Evolutionary conservation across 2,888 invertebrate genomes (phyloP).

Genomic region (Aspidapion aeneum): DNA sequence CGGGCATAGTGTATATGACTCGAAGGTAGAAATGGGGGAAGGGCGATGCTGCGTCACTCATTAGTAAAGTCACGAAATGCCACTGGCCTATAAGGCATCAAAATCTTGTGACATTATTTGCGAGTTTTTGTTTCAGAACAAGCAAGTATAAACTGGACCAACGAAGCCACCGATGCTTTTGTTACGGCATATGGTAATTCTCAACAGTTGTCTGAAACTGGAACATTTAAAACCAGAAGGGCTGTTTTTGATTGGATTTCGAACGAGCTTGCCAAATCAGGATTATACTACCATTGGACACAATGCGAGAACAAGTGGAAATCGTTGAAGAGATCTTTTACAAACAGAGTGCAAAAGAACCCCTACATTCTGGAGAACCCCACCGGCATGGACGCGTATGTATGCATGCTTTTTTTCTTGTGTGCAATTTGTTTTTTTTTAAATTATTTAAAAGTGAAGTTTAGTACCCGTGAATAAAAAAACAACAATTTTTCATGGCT

Average conservation of each 20-base stretch:
- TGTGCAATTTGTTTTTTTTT: no score
- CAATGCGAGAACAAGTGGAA: constrained; percentile 24
- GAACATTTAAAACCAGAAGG: constrained; percentile 13
- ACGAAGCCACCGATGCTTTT: constrained; percentile 8
- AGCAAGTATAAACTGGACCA: constrained; percentile 14
- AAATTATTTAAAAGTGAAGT: no score
- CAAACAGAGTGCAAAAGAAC: neutral
- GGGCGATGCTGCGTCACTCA: no score
- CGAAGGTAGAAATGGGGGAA: no score
- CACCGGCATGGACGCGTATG: neutral
- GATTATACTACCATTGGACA: constrained; percentile 7
- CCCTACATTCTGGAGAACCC: neutral
- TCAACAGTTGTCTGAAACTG: constrained; percentile 1
- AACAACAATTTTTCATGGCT: no score
- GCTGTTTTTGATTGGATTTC: constrained; percentile 12
- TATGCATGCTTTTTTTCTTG: no score
- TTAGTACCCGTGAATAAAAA: no score
- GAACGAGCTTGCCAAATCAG: constrained; percentile 4
- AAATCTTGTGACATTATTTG: no score
- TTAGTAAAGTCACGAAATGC: no score
- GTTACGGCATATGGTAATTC: constrained; percentile 6
- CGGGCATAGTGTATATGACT: no score
- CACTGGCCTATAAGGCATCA: no score
- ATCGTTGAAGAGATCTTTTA: constrained; percentile 12
- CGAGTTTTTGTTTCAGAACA: no score